phyloP scores from a whole-genome alignment of 2,113 vertebrate genomes.

The Anoura caudifer region DNA sequence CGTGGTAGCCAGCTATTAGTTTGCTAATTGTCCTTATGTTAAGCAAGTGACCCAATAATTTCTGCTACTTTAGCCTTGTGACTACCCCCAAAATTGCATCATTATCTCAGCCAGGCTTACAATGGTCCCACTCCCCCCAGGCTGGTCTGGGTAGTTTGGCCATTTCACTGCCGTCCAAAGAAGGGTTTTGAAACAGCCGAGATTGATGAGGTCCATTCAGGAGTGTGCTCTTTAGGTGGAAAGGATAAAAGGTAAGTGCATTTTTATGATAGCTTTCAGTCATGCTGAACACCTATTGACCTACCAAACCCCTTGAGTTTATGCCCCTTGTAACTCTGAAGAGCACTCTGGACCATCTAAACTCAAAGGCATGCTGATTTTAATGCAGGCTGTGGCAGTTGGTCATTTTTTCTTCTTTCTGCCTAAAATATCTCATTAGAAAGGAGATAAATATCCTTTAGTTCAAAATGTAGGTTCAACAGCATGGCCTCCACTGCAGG shows the following conservation, averaged over 20 bases:
- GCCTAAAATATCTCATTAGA: background rate
- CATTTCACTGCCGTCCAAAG: background rate
- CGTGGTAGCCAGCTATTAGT: background rate
- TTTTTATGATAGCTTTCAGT: constrained; percentile 35
- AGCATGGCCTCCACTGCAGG: background rate
- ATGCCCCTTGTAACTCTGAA: background rate
- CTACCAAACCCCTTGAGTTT: background rate
- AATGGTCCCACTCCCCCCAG: rapidly evolving
- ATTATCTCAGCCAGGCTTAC: background rate
- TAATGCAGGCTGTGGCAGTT: background rate
- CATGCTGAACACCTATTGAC: constrained; percentile 31
- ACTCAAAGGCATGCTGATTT: constrained; percentile 4
- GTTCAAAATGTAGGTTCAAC: background rate
- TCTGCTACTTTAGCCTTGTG: background rate
- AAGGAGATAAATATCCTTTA: background rate
- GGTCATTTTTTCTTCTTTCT: background rate
- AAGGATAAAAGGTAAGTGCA: constrained; percentile 49
- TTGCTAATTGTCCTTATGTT: background rate
- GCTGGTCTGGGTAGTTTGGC: background rate
- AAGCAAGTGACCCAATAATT: background rate
- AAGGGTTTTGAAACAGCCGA: constrained; percentile 11
- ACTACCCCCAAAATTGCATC: background rate
- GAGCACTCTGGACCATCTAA: background rate
- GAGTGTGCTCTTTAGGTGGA: constrained; percentile 28
- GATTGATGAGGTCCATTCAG: constrained; percentile 5